Percentiles rank a stretch among this genome's conserved stretches.
phyloP scores from a whole-genome alignment of 1,140 invertebrate species.

The Matsumurasca onukii region DNA sequence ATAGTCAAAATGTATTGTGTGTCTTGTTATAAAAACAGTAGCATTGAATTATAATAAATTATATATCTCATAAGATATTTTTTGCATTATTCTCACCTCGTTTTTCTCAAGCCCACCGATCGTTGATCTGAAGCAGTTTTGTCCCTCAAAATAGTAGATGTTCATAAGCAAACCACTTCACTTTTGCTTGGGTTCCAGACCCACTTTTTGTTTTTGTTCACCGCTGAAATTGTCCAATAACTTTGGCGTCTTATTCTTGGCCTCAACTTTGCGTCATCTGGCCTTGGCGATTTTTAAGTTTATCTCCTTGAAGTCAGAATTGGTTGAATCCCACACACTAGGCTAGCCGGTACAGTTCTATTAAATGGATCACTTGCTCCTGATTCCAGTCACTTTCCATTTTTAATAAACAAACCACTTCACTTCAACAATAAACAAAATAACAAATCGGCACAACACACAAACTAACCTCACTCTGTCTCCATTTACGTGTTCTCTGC shows the following conservation, averaged over 20 bases:
- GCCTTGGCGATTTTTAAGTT: no score
- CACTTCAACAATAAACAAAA: slow-evolving; percentile 16
- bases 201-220: slow-evolving; percentile 27
- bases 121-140: slow-evolving; percentile 3
- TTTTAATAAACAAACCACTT: slow-evolving; percentile 1
- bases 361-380: slow-evolving; percentile 13
- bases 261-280: no score
- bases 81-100: neutral
- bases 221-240: slow-evolving; percentile 25
- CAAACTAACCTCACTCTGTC: slow-evolving; percentile 22
- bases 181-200: slow-evolving; percentile 25
- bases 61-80: neutral
- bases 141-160: slow-evolving; percentile 10
- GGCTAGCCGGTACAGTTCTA: slow-evolving; percentile 20
- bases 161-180: slow-evolving; percentile 15
- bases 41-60: slow-evolving; percentile 3
- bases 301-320: no score
- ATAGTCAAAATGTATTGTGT: slow-evolving; percentile 11
- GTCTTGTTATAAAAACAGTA: slow-evolving; percentile 19
- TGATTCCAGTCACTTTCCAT: slow-evolving; percentile 17
- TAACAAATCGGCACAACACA: neutral
- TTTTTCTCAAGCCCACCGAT: neutral
- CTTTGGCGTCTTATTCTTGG: slow-evolving; percentile 8
- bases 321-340: slow-evolving; percentile 20
- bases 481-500: slow-evolving; percentile 11